Conservation (phyloP, 2,797 vertebrate species). For the Enoplosus armatus region DNA sequence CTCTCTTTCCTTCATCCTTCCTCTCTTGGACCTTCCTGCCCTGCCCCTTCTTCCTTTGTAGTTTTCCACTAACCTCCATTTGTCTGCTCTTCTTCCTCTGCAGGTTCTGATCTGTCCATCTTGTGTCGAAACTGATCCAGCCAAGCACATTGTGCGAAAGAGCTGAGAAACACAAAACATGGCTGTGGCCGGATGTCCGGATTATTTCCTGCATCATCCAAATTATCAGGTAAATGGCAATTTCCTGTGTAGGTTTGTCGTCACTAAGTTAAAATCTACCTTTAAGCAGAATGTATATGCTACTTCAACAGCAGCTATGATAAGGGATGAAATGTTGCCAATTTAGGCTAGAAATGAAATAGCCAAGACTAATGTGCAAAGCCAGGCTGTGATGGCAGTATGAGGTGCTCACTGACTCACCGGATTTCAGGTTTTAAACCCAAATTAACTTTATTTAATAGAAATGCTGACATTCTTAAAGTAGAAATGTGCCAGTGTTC, state of each 20-base stretch:
- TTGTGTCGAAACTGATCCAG: slow-evolving; percentile 72
- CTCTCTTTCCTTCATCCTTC: slow-evolving; percentile 35
- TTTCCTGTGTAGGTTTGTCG: not conserved
- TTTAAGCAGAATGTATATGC: not conserved
- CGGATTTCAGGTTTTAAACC: slow-evolving; percentile 2
- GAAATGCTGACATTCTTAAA: slow-evolving; percentile 12
- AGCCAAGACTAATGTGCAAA: not conserved
- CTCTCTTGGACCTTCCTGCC: slow-evolving; percentile 14
- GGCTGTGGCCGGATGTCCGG: slow-evolving; percentile 92
- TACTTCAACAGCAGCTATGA: not conserved
- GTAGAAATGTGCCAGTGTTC: not conserved
- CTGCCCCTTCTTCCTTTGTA: slow-evolving; percentile 14
- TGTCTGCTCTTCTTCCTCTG: slow-evolving; percentile 56
- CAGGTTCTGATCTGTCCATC: slow-evolving; percentile 78
- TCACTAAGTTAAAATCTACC: not conserved
- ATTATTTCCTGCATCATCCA: slow-evolving; percentile 92
- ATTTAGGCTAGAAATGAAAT: not conserved
- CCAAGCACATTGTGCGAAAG: slow-evolving; percentile 73
- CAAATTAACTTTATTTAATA: slow-evolving; percentile 11
- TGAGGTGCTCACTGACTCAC: not conserved
- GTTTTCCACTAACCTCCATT: slow-evolving; percentile 58
- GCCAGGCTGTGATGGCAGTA: not conserved
- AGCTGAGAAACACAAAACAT: slow-evolving; percentile 80
- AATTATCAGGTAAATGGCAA: slow-evolving; percentile 88
- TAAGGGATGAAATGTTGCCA: slow-evolving; percentile 1